Percentiles rank a stretch among this genome's conserved stretches.
phyloP scores from a whole-genome alignment of 2,888 invertebrate species.

The Lamellibrachia columna region DNA sequence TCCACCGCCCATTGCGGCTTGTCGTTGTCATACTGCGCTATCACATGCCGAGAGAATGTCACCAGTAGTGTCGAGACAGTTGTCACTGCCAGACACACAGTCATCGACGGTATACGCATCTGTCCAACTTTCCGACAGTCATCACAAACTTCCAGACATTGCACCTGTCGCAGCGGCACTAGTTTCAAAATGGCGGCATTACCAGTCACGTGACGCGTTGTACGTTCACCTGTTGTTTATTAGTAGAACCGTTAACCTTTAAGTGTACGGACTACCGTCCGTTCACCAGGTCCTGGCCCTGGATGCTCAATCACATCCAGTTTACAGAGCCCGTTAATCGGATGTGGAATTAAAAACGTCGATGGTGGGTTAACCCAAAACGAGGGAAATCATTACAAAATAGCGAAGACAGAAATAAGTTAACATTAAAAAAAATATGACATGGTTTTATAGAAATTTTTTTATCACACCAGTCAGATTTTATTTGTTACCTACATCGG shows the following conservation, averaged over 20 bases:
- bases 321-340: too few relatives aligned
- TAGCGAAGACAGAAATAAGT: too few relatives aligned
- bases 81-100: background rate
- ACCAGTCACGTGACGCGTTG: background rate
- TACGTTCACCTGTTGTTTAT: background rate
- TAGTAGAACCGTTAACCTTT: background rate
- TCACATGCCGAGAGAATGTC: background rate
- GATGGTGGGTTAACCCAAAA: too few relatives aligned
- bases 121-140: background rate
- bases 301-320: too few relatives aligned
- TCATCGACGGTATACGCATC: background rate
- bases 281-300: too few relatives aligned
- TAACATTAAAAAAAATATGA: too few relatives aligned
- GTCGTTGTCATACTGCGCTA: background rate
- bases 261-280: too few relatives aligned
- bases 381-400: too few relatives aligned
- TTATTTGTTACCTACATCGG: too few relatives aligned
- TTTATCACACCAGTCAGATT: too few relatives aligned
- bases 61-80: background rate
- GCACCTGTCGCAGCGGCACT: background rate
- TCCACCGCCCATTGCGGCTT: background rate
- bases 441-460: too few relatives aligned
- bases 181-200: background rate
- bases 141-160: background rate
- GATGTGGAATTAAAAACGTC: background rate